Evolutionary conservation across 2,888 invertebrate genomes (phyloP), one percentile per base, ranked within the genome.

Genomic region (Xestoiulus laeticollis): DNA sequence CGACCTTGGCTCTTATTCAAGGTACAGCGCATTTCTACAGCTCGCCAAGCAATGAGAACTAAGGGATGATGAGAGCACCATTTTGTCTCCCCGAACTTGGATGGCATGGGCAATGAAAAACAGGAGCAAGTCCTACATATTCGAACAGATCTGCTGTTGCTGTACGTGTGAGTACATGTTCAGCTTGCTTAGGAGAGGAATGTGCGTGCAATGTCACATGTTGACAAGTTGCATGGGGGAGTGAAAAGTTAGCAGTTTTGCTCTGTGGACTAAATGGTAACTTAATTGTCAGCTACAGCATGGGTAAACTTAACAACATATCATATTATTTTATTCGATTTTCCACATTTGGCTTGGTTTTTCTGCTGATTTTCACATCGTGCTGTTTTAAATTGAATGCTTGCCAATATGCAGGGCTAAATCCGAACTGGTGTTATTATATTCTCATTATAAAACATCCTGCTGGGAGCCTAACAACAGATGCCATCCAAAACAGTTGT

Each of bases 41-140:
- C 68, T 26, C 5, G 10, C 68, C 12, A 68, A 68, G 22, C 10
- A 68, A 68, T 68, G 68, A 22, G 68, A 68, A 26, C 68, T 22
- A 68, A 68, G 68, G 68, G 68, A 68, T 68, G 68, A 68, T 68
- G 68, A 12, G 68, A 68, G 26, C 68, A 68, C 68, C 68, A 68
- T 68, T 68, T 68, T 68, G 68, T 26, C 22, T 68, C 22, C 68
- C 68, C 22, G n/a, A 26, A 22, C 68, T 68, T 22, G 26, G 26
- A 68, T 26, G 59, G 68, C 22, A 68, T 68, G 68, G 68, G 68
- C 68, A 8, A 68, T 68, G 68, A 68, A 68, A 68, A 22, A 68
- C 22, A 68, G 68, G 26, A 68, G 26, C 68, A 68, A 68, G 68
- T 12, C 68, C 68, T 68, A 68, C 68, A 26, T 68, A 26, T 68